Percentiles rank a stretch among this genome's conserved stretches.
phyloP scores from a whole-genome alignment of 2,113 vertebrate species.

The Microcebus jonahi region DNA sequence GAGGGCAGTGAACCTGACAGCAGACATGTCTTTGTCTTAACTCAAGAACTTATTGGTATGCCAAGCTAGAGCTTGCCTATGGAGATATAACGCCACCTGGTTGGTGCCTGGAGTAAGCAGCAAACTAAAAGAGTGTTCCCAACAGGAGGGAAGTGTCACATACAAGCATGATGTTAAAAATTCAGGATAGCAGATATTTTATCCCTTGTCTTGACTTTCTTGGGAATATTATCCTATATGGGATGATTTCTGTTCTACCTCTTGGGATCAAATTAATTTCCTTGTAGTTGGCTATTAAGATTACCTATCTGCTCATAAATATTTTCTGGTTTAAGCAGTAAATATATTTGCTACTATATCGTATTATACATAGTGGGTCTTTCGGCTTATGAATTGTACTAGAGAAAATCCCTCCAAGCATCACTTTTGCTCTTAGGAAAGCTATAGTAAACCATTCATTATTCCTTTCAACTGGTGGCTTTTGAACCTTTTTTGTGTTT shows the following conservation, averaged over 20 bases:
- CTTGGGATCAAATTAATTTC: constrained; percentile 42
- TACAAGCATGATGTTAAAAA: neutral
- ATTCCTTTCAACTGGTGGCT: neutral
- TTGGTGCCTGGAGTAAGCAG: neutral
- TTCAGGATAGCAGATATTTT: neutral
- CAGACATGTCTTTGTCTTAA: constrained; percentile 9
- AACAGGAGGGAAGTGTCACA: neutral
- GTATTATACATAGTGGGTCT: neutral
- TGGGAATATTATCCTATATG: neutral
- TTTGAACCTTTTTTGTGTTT: neutral
- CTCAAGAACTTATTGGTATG: neutral
- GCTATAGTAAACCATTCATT: neutral
- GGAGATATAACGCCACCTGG: neutral
- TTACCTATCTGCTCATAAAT: neutral
- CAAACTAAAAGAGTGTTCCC: neutral
- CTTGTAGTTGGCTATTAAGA: constrained; percentile 13
- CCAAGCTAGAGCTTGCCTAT: neutral
- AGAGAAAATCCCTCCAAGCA: neutral
- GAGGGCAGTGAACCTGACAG: neutral
- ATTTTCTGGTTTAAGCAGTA: neutral
- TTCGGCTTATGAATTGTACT: neutral
- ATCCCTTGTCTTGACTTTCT: neutral
- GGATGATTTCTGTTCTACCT: constrained; percentile 2
- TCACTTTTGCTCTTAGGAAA: neutral
- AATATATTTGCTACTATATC: neutral